Percentiles rank a stretch among this genome's conserved stretches.
Conservation (phyloP, 1,140 invertebrate genomes). For the Caenorhabditis latens region DNA sequence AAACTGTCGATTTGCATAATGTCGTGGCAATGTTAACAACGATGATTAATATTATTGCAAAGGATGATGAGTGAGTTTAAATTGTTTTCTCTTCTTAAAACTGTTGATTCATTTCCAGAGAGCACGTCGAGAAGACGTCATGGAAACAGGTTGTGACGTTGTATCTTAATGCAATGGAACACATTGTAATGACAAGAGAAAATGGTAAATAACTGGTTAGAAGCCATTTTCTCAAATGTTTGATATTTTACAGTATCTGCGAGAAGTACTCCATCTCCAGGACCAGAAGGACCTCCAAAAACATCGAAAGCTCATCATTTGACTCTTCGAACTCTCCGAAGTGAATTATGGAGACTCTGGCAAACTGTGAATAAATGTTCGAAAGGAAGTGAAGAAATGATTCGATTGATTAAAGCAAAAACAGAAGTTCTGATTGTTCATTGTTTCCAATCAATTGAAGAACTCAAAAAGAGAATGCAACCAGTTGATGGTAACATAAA, state of each 20-base stretch:
- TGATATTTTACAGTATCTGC: neutral
- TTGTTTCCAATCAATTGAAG: neutral
- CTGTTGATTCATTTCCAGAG: neutral
- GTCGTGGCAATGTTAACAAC: conserved; percentile 7
- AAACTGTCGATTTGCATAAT: conserved; percentile 27
- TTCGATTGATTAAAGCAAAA: neutral
- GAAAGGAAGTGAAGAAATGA: neutral
- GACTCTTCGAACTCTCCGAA: neutral
- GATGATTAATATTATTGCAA: neutral
- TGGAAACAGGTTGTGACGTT: neutral
- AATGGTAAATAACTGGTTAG: neutral
- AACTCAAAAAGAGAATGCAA: neutral
- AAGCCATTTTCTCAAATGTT: neutral
- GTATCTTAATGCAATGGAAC: neutral
- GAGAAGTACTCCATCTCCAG: conserved; percentile 10
- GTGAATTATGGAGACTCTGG: conserved; percentile 7
- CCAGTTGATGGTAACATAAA: neutral
- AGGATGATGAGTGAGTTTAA: conserved; percentile 23
- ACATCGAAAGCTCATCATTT: neutral
- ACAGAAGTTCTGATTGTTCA: neutral
- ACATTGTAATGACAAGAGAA: neutral
- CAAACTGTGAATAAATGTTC: neutral
- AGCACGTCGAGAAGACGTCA: neutral
- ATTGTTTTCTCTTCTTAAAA: neutral
- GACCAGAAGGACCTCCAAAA: neutral